These are phyloP conservation scores for Ciconia nigra DNA, from an alignment of 2,797 vertebrate genomes.

Conservation along the genomic window DNA sequence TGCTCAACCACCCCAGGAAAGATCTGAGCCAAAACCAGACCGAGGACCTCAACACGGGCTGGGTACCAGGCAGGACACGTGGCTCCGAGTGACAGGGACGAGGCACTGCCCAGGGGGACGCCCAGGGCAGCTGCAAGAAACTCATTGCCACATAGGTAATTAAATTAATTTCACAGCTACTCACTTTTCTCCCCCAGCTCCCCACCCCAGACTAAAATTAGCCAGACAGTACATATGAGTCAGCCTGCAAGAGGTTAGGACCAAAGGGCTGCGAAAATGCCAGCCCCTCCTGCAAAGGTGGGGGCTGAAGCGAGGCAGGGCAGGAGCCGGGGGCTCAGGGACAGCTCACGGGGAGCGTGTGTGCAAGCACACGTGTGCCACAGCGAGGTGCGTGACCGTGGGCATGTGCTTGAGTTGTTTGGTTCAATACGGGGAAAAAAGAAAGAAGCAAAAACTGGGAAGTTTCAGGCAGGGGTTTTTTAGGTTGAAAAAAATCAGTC, in stretches of 20 bases:
- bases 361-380: neutral
- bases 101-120: neutral
- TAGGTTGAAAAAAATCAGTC: neutral
- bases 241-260: constrained; percentile 40
- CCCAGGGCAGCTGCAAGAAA: constrained; percentile 42
- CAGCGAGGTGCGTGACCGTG: neutral
- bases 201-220: constrained; percentile 59
- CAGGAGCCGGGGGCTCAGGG: neutral
- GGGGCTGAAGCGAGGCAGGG: neutral
- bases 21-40: neutral
- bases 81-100: neutral
- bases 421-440: neutral
- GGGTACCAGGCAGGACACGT: neutral
- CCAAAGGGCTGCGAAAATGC: neutral
- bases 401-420: fast-evolving
- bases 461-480: neutral
- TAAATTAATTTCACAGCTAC: constrained; percentile 61
- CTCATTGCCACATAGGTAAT: constrained; percentile 38
- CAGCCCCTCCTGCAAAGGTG: neutral
- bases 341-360: neutral
- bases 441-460: neutral
- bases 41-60: neutral
- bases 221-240: constrained; percentile 41
- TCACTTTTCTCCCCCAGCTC: constrained; percentile 19
- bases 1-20: neutral